A percentile compares a stretch with the other conserved stretches of the same genome.
phyloP scores from a whole-genome alignment of 2,888 invertebrate genomes.

The Tuberolachnus salignus region DNA sequence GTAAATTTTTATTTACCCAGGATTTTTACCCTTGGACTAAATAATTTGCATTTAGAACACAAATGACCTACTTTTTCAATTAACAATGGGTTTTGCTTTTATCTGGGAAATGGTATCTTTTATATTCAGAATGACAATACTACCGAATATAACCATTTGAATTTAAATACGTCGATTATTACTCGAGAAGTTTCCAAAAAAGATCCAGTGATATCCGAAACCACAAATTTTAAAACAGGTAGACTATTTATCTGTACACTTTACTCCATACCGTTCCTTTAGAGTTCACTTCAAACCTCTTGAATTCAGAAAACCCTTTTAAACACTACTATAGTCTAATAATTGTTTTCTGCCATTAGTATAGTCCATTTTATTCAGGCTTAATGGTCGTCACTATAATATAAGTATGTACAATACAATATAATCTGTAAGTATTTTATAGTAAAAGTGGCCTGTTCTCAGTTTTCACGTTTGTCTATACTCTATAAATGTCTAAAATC shows the following conservation, averaged over 20 bases:
- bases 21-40: background rate
- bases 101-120: background rate
- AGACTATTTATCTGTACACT: slow-evolving; percentile 30
- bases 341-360: slow-evolving; percentile 47
- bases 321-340: slow-evolving; percentile 43
- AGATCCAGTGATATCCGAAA: background rate
- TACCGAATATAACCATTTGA: background rate
- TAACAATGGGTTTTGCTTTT: background rate
- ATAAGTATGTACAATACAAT: slow-evolving; percentile 18
- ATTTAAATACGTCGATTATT: background rate
- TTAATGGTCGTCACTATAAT: slow-evolving; percentile 29
- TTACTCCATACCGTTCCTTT: slow-evolving; percentile 23
- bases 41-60: background rate
- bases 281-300: slow-evolving; percentile 45
- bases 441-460: slow-evolving; percentile 19
- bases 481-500: background rate
- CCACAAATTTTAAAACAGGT: slow-evolving; percentile 18
- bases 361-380: slow-evolving; percentile 9
- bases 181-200: background rate
- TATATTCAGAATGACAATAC: background rate
- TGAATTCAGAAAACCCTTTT: slow-evolving; percentile 40
- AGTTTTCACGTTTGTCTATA: background rate
- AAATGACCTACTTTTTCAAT: background rate
- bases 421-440: slow-evolving; percentile 33
- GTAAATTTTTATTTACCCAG: no score